Evolutionary conservation across 1,140 invertebrate genomes (phyloP).

Genomic region (Holcopasites calliopsidis): DNA sequence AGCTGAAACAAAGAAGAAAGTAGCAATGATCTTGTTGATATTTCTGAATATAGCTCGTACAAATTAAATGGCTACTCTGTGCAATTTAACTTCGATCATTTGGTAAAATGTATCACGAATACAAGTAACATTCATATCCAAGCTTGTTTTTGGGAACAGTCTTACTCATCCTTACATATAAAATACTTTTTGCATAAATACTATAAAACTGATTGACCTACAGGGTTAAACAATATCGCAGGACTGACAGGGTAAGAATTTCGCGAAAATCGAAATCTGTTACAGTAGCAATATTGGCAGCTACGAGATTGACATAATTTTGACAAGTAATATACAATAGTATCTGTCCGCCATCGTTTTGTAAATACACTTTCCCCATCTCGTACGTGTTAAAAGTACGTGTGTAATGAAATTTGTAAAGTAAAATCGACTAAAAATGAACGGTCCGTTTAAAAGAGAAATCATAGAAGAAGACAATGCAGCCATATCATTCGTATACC

Average conservation of each 20-base stretch:
- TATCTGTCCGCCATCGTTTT: slow-evolving; percentile 35
- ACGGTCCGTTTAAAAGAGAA: neutral
- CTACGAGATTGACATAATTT: slow-evolving; percentile 66
- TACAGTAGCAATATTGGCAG: slow-evolving; percentile 24
- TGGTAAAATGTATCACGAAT: neutral
- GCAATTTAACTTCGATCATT: neutral
- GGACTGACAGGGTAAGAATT: neutral
- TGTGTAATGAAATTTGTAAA: neutral
- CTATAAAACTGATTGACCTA: neutral
- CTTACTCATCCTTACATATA: too few relatives aligned
- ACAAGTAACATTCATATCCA: too few relatives aligned
- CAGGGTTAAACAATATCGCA: too few relatives aligned
- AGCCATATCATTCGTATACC: neutral
- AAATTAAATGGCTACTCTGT: too few relatives aligned
- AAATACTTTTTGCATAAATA: neutral
- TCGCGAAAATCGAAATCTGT: neutral
- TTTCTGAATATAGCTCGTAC: neutral
- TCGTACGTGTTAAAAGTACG: neutral
- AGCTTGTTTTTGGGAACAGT: too few relatives aligned
- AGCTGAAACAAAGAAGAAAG: slow-evolving; percentile 35
- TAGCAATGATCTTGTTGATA: neutral
- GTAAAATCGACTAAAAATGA: neutral
- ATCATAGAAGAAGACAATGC: neutral
- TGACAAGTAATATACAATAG: slow-evolving; percentile 55
- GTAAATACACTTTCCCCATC: slow-evolving; percentile 40